Evolutionary conservation across 2,888 invertebrate species (phyloP).

Genomic region (Apodemia zela): DNA sequence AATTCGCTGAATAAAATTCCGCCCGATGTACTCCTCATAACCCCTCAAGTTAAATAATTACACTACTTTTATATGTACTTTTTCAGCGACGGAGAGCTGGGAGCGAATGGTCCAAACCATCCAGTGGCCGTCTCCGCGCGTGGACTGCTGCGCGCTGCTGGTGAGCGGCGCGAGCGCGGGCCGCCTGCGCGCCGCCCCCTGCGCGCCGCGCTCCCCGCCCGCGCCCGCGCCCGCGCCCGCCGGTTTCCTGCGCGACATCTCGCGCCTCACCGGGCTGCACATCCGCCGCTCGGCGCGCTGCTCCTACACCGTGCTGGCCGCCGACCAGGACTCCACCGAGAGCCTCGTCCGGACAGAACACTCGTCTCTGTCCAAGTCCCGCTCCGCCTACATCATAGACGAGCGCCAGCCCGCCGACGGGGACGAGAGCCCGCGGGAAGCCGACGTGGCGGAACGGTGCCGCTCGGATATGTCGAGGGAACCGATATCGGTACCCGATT

Average conservation of each 20-base stretch:
- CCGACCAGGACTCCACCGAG: slow-evolving; percentile 83
- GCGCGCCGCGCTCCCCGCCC: slow-evolving; percentile 34
- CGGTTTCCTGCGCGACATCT: slow-evolving; percentile 83
- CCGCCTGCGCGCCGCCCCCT: slow-evolving; percentile 54
- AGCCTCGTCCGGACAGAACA: slow-evolving; percentile 70
- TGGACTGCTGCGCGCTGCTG: slow-evolving; percentile 84
- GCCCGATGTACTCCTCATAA: no score
- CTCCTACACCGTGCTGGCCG: slow-evolving; percentile 84
- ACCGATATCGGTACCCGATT: slow-evolving; percentile 88
- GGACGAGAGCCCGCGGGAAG: slow-evolving; percentile 50
- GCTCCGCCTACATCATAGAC: slow-evolving; percentile 80
- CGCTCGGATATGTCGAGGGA: slow-evolving; percentile 80
- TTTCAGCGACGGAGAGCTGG: slow-evolving; percentile 86
- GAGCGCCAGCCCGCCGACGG: slow-evolving; percentile 51
- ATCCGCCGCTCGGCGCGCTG: slow-evolving; percentile 84
- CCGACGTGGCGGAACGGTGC: slow-evolving; percentile 43
- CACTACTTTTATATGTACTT: no score
- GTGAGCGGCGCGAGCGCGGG: slow-evolving; percentile 70
- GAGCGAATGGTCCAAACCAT: slow-evolving; percentile 84
- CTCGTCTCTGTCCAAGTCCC: slow-evolving; percentile 74
- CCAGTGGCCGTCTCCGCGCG: slow-evolving; percentile 84
- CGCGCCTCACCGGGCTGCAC: slow-evolving; percentile 86
- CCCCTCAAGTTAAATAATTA: no score
- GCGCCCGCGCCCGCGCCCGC: slow-evolving; percentile 57
- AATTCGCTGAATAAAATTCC: no score